A percentile compares a stretch with the other conserved stretches of the same genome.
phyloP scores from a whole-genome alignment of 2,113 vertebrate species.

The Lathamus discolor region DNA sequence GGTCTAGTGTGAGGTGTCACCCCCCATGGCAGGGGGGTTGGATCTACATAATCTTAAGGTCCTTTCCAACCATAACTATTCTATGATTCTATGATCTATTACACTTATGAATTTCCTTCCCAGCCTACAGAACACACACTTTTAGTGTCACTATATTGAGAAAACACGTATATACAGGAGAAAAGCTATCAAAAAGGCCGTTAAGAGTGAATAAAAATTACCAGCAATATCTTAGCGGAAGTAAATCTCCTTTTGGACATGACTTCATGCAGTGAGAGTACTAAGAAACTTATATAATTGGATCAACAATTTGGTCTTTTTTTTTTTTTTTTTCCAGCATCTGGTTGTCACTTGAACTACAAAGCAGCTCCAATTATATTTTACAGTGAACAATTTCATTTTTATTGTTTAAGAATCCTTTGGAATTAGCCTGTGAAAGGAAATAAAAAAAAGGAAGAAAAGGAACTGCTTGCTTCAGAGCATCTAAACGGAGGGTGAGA shows the following conservation, averaged over 20 bases:
- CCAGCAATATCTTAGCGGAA: not conserved
- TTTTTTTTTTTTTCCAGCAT: constrained; percentile 22
- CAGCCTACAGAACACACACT: not conserved
- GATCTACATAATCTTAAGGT: too few relatives aligned
- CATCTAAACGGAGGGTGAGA: not conserved
- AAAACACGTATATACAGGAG: not conserved
- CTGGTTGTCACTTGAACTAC: constrained; percentile 58
- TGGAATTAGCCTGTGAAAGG: constrained; percentile 49
- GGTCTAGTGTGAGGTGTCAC: too few relatives aligned
- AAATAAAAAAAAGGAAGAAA: not conserved
- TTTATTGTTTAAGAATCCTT: constrained; percentile 65
- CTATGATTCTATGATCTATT: not conserved
- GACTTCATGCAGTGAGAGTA: not conserved
- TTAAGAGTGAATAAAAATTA: not conserved
- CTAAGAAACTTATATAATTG: constrained; percentile 29
- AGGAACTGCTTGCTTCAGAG: not conserved
- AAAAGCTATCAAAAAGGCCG: not conserved
- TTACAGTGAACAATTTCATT: constrained; percentile 64
- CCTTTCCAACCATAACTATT: too few relatives aligned
- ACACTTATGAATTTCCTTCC: not conserved
- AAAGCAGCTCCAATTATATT: constrained; percentile 60
- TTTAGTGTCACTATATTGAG: not conserved
- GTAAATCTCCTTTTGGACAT: not conserved
- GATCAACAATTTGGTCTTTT: not conserved
- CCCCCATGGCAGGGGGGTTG: too few relatives aligned